Percentiles rank a stretch among this genome's conserved stretches.
phyloP scores from a whole-genome alignment of 2,113 vertebrate genomes.

The Rhodinocichla rosea region DNA sequence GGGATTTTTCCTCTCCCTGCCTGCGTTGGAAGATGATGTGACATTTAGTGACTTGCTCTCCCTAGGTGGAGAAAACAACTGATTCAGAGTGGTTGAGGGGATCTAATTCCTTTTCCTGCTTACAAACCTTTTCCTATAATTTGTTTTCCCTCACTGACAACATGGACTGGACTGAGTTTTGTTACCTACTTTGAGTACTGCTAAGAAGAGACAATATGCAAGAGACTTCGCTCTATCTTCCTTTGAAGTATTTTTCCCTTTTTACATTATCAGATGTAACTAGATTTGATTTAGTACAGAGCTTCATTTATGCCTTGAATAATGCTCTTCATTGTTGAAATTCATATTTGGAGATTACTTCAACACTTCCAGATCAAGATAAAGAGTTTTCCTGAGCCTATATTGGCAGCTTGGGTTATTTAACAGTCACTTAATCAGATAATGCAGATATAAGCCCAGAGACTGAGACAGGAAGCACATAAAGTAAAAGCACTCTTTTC shows the following conservation, averaged over 20 bases:
- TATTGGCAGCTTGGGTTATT: background rate
- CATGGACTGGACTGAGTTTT: background rate
- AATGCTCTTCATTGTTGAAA: background rate
- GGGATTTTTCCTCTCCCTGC: background rate
- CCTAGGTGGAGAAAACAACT: background rate
- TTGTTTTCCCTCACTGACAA: background rate
- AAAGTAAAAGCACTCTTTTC: background rate
- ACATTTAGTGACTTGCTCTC: background rate
- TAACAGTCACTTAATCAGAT: slow-evolving; percentile 34
- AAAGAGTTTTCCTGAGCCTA: background rate
- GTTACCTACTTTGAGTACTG: background rate
- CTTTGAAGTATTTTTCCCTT: background rate
- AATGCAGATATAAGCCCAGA: background rate
- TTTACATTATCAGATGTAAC: background rate
- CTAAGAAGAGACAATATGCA: background rate
- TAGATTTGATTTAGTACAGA: background rate
- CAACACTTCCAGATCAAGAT: background rate
- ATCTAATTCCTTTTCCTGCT: background rate
- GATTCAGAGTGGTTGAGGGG: background rate
- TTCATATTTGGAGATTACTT: background rate
- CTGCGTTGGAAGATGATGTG: background rate
- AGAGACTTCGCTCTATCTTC: background rate
- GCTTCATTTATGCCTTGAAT: background rate
- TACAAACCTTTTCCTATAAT: background rate
- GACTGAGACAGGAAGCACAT: background rate